phyloP scores from a whole-genome alignment of 1,140 invertebrate genomes.

The Sinella curviseta region DNA sequence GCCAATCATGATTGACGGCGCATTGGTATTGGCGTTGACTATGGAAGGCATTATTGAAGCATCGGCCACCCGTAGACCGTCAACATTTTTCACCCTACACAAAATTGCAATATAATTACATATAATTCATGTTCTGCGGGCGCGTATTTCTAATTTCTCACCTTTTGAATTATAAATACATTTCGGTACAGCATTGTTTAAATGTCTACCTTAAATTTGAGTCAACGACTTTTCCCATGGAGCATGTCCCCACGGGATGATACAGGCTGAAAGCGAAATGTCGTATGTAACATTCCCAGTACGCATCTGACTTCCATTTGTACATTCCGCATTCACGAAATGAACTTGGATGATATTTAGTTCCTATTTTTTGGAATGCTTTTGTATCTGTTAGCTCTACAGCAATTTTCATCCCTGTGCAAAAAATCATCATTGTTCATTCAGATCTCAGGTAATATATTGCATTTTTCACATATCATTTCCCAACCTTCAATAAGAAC shows the following conservation, averaged over 20 bases:
- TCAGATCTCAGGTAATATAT: background rate
- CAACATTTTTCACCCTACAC: background rate
- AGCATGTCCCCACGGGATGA: constrained; percentile 73
- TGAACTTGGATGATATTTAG: constrained; percentile 56
- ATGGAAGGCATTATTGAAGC: constrained; percentile 24
- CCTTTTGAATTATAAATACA: too few species aligned
- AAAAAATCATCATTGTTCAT: background rate
- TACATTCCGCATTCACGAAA: constrained; percentile 74
- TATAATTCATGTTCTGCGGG: constrained; percentile 23
- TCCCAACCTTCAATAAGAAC: constrained; percentile 63
- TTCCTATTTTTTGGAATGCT: background rate
- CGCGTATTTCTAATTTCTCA: constrained; percentile 26
- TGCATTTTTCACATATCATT: too few species aligned
- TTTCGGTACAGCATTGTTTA: too few species aligned
- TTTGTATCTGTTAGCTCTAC: constrained; percentile 10
- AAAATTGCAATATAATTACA: background rate
- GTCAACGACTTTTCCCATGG: constrained; percentile 93
- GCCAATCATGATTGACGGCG: constrained; percentile 67
- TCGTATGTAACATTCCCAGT: constrained; percentile 80
- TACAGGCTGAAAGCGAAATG: constrained; percentile 85
- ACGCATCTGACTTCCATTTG: constrained; percentile 73
- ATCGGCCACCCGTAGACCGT: constrained; percentile 4
- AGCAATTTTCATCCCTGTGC: background rate
- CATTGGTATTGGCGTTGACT: constrained; percentile 31
- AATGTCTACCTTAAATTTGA: constrained; percentile 63